Conservation (phyloP, 2,113 vertebrate species). For the Notechis scutatus region DNA sequence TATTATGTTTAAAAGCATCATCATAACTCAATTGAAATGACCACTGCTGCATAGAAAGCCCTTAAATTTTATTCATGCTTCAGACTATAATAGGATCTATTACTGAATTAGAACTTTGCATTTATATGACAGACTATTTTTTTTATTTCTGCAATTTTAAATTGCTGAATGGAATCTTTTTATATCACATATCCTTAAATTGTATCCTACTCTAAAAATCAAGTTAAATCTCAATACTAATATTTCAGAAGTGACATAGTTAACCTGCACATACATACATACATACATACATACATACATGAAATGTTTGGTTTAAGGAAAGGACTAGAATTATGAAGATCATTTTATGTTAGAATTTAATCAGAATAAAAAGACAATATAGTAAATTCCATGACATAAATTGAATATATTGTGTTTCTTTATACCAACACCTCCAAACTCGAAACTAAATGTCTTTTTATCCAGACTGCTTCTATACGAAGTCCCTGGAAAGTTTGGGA, state of each 20-base stretch:
- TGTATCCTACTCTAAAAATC: conserved; percentile 16
- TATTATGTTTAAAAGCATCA: conserved; percentile 13
- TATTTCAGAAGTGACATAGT: background rate
- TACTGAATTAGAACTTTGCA: conserved; percentile 7
- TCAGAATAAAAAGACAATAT: conserved; percentile 4
- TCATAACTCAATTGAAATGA: conserved; percentile 22
- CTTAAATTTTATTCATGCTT: conserved; percentile 16
- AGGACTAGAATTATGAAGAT: background rate
- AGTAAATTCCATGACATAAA: background rate
- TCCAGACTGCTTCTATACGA: background rate
- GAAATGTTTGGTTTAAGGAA: background rate
- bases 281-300: background rate
- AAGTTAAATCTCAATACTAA: conserved; percentile 1
- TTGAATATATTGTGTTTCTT: background rate
- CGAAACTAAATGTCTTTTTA: background rate
- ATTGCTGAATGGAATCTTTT: background rate
- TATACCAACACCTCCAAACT: background rate
- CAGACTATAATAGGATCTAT: background rate
- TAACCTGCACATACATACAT: background rate
- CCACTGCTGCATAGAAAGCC: conserved; percentile 4
- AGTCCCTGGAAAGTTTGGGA: background rate
- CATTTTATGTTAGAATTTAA: background rate
- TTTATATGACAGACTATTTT: conserved; percentile 25
- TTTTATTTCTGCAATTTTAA: conserved; percentile 2
- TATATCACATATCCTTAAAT: conserved; percentile 6